Evolutionary conservation across 2,113 vertebrate species (phyloP).

Genomic region (Elephantulus edwardii): DNA sequence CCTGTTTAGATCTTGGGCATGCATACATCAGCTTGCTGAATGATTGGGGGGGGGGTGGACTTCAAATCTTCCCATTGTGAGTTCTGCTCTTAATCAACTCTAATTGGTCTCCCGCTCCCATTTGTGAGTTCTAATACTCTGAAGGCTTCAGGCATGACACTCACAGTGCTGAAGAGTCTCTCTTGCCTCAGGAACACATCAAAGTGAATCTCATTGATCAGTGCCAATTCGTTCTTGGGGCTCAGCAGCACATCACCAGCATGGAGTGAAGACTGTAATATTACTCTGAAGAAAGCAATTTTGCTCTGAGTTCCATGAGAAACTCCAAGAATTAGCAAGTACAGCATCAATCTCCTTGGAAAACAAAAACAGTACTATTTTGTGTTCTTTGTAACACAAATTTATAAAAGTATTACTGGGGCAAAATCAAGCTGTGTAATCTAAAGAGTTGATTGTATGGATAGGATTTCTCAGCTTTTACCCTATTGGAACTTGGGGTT

Average conservation of each 20-base stretch:
- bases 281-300: neutral
- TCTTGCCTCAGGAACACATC: conserved; percentile 41
- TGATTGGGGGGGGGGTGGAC: conserved; percentile 25
- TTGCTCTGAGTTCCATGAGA: neutral
- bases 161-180: conserved; percentile 11
- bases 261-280: neutral
- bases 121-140: conserved; percentile 52
- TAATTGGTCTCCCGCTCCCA: conserved; percentile 60
- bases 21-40: neutral
- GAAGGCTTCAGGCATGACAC: conserved; percentile 32
- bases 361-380: neutral
- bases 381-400: neutral
- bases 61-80: conserved; percentile 11
- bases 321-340: neutral
- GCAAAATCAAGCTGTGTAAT: neutral
- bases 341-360: neutral
- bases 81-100: conserved; percentile 64
- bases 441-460: neutral
- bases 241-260: neutral
- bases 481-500: neutral
- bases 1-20: neutral
- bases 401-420: neutral
- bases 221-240: conserved; percentile 4
- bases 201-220: conserved; percentile 35
- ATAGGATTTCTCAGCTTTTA: neutral